These are phyloP conservation scores for Helogale parvula DNA, from an alignment of 2,113 vertebrate species.

Conservation along the genomic window DNA sequence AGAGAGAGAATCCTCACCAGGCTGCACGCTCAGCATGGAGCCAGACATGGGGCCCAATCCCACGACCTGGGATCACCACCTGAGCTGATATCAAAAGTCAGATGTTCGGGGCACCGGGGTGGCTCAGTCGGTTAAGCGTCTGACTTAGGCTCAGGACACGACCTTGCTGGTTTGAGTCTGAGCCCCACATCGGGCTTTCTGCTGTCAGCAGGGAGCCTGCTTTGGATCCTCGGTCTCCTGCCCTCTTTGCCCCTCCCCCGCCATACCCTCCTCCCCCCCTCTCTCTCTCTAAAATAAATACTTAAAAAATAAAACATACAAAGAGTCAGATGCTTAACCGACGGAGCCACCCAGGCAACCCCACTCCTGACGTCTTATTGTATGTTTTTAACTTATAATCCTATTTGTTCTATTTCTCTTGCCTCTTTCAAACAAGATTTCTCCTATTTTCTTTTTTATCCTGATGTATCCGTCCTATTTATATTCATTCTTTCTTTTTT, in stretches of 20 bases:
- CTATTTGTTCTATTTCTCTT: not conserved
- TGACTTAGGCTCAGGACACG: not conserved
- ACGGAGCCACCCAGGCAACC: too few relatives aligned
- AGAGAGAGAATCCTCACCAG: not conserved
- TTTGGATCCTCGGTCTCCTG: not conserved
- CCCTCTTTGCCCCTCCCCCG: not conserved
- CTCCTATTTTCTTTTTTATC: not conserved
- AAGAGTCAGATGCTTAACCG: too few relatives aligned
- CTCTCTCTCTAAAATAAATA: too few relatives aligned
- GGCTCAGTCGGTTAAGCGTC: not conserved
- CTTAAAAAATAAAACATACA: too few relatives aligned
- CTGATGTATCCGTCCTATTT: not conserved
- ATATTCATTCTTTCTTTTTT: too few relatives aligned
- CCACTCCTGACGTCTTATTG: not conserved
- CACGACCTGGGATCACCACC: not conserved
- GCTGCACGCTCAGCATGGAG: not conserved
- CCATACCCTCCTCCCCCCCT: not conserved
- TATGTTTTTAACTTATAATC: not conserved
- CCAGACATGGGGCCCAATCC: not conserved
- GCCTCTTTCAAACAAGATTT: not conserved
- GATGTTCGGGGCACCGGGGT: not conserved
- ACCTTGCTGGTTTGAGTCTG: not conserved
- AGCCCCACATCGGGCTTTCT: not conserved
- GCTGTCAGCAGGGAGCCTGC: not conserved
- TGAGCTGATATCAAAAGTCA: not conserved